Evolutionary conservation across 23 tunicate species (phyloP), one percentile per base, ranked within the genome.

Genomic region (Styela clava): DNA sequence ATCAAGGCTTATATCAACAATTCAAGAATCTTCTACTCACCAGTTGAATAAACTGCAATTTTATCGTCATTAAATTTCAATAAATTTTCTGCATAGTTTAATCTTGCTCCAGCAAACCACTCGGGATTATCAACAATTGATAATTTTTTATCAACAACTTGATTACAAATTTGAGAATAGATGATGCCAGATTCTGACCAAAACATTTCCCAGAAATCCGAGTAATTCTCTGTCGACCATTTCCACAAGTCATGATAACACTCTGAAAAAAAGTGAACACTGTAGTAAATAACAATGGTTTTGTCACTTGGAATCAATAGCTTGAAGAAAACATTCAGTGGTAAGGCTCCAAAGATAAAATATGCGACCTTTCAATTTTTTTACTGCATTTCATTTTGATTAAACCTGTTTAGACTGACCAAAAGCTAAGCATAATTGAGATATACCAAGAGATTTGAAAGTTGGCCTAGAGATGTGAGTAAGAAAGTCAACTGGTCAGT

Each of bases 61-160:
- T 63, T 72, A 69, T 91, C 97, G 69, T 86, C 97, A 35, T 86
- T 35, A 78, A 71, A 91, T 32, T 82, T 67, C 52, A 91, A 52
- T 61, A 91, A 69, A 64, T 91, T 91, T 68, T 91, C 97, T 20
- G 97, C 97, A 86, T 91, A 91, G 35, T 91, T 91, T 52, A 91
- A 28, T 56, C 37, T 44, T 9, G 97, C 90, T 36, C 91, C 97
- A 16, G 23, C 22, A 71, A 91, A 91, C 97, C 97, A 91, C 78
- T 91, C 77, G 22, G 97, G 97, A 64, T 68, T 79, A 52, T 86
- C 85, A 1, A 56, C 65, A 37, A 91, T 91, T 52, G 80, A 24
- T 33, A 62, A 32, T 16, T 30, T 78, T 22, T 19, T 64, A 78
- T 91, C 97, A 32, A 91, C 97, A 37, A 91, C 97, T 44, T 78